Evolutionary conservation across 2,797 vertebrate species (phyloP), one percentile per base, ranked within the genome.

Genomic region (Melanotaenia nigrans): DNA sequence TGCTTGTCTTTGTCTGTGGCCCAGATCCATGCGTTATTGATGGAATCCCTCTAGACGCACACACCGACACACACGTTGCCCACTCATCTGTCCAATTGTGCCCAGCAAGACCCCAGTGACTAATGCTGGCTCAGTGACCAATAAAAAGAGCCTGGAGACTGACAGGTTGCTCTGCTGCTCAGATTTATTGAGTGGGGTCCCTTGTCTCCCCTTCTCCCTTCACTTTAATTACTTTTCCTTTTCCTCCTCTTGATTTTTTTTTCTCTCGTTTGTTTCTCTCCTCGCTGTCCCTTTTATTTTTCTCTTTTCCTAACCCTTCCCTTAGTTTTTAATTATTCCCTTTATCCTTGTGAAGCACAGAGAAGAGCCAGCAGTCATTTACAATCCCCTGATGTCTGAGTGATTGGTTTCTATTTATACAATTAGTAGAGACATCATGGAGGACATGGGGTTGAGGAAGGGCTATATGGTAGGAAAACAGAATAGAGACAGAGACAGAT

Each of bases 121-220:
- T 89, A 90, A 92, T 90, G 87, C 85, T 76, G 79, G 83, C 85
- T 89, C 72, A 28, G 88, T 92, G 91, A 91, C 90, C 91, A 93
- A 94, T 92, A 90, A 92, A 85, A 87, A 84, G 83, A 79, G 87
- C 78, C 85, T 61, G 75, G 81, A 89, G 89, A 92, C 87, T 90
- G 89, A 86, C 90, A 89, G 87, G 82, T 89, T 85, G 81, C 88
- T 84, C 71, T 53, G 72, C 70, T 55, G 73, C 80, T 85, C 86
- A 88, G 90, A 93, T 91, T 89, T 92, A 93, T 92, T 82, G 85
- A 90, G 85, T 87, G 62, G 73, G 85, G 79, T 89, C 77, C 71
- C 56, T 35, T 68, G 77, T 82, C 81, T 79, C 71, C 65, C 71
- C 75, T 54, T 69, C 74, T 68, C 40, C 77, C 74, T 62, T 82